A percentile compares a stretch with the other conserved stretches of the same genome.
phyloP scores from a whole-genome alignment of 2,797 vertebrate species.

The Morelia viridis region DNA sequence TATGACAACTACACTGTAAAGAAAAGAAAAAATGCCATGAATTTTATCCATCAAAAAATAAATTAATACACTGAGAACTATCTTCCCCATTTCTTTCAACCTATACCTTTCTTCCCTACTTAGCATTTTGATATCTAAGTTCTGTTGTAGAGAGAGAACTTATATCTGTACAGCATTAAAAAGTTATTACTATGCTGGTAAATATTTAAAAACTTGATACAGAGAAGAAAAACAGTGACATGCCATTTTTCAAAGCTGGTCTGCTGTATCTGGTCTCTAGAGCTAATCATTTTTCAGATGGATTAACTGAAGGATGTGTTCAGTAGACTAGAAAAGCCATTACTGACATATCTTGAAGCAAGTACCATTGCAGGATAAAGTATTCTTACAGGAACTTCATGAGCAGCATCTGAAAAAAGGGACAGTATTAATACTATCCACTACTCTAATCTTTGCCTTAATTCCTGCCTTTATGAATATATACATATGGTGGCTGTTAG shows the following conservation, averaged over 20 bases:
- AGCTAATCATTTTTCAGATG: neutral
- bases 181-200: neutral
- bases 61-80: neutral
- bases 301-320: neutral
- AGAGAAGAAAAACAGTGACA: neutral
- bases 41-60: neutral
- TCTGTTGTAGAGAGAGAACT: no score
- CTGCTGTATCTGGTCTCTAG: neutral
- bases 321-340: neutral
- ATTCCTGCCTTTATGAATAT: neutral
- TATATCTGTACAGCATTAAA: neutral
- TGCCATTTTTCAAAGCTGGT: neutral
- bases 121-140: neutral
- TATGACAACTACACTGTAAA: neutral
- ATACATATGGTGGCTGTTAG: neutral
- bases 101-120: neutral
- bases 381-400: neutral
- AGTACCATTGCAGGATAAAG: neutral
- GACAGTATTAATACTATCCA: neutral
- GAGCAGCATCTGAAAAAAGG: neutral
- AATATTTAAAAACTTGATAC: neutral
- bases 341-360: neutral
- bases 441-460: neutral
- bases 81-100: neutral
- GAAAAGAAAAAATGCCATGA: neutral